Base-by-base conservation (phyloP, 1,140 invertebrate genomes). In the Manduca sexta region DNA sequence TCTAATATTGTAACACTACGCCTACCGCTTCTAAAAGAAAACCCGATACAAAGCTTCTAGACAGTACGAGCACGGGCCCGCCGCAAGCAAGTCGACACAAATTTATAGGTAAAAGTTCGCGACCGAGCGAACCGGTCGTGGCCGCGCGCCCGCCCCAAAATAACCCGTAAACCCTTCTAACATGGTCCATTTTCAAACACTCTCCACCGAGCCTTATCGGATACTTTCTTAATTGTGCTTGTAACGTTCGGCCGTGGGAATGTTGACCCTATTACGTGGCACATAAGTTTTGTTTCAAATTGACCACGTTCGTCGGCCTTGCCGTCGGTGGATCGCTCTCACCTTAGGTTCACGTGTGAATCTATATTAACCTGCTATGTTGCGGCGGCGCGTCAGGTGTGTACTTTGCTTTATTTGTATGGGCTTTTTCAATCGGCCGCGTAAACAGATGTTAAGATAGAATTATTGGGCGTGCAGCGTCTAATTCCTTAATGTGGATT, bases 91-190 rank as follows among this genome's bases (percentile, higher is more conserved):
- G 68, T 68, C 78, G 77, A 78, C 81, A 83, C 77, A 75, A 83
- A 84, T 84, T 84, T 84, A 84, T 84, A 84, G 81, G 81, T 81
- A 84, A 84, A 84, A 84, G 81, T 84, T 84, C 81, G 81, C 78
- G 78, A 82, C 71, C 78, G 71, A 70, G 42, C 67, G 62, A 72
- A 81, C 75, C 77, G 74, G 76, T 79, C 61, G 50, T 33, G 45
- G 8, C 17, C 15, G 48, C 11, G n/a, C 37, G 35, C 15, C 16
- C 60, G 60, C 53, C 38, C 52, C 44, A 67, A 75, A 70, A 55
- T 48, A 45, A 49, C 44, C 69, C 56, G 45, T 82, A 80, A 61
- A 37, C 42, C 55, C 39, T 45, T 47, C 4, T 7, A 43, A 60
- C 69, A 82, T 54, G 54, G 59, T 73, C 51, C 67, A 65, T 48